Evolutionary conservation across 2,113 vertebrate genomes (phyloP).

Genomic region (Gambusia holbrooki): DNA sequence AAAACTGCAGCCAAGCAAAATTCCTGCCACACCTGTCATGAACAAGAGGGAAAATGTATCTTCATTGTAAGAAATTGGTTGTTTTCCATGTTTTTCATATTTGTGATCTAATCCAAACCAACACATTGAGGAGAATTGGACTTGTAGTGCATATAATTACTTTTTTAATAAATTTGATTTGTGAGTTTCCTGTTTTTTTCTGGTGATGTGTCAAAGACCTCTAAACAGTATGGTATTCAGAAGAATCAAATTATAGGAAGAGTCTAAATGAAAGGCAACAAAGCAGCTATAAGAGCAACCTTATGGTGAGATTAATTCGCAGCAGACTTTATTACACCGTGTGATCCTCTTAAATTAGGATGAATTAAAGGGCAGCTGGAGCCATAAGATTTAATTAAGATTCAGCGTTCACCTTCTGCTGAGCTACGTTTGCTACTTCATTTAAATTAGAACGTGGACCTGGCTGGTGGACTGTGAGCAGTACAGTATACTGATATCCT

Average conservation of each 20-base stretch:
- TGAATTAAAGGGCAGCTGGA: constrained; percentile 72
- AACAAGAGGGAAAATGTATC: not conserved
- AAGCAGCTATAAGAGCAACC: constrained; percentile 4
- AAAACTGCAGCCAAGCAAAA: not conserved
- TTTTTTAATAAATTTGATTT: not conserved
- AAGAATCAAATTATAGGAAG: constrained; percentile 19
- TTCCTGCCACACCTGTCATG: not conserved
- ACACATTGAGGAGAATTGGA: not conserved
- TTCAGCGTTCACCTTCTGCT: constrained; percentile 73
- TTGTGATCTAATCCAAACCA: not conserved
- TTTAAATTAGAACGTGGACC: constrained; percentile 67
- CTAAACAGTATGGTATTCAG: not conserved
- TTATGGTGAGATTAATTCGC: constrained; percentile 45
- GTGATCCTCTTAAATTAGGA: constrained; percentile 68
- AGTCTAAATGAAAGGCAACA: constrained; percentile 8
- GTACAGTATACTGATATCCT: constrained; percentile 62
- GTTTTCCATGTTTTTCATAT: not conserved
- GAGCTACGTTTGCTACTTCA: constrained; percentile 66
- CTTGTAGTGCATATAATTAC: not conserved
- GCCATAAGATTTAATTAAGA: constrained; percentile 75
- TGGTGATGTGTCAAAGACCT: not conserved
- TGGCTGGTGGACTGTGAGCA: constrained; percentile 41
- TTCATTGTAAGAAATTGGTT: not conserved
- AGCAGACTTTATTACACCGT: constrained; percentile 51
- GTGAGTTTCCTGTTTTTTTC: not conserved